Evolutionary conservation across 2,113 vertebrate species (phyloP).

Genomic region (Daphoenositta chrysoptera): DNA sequence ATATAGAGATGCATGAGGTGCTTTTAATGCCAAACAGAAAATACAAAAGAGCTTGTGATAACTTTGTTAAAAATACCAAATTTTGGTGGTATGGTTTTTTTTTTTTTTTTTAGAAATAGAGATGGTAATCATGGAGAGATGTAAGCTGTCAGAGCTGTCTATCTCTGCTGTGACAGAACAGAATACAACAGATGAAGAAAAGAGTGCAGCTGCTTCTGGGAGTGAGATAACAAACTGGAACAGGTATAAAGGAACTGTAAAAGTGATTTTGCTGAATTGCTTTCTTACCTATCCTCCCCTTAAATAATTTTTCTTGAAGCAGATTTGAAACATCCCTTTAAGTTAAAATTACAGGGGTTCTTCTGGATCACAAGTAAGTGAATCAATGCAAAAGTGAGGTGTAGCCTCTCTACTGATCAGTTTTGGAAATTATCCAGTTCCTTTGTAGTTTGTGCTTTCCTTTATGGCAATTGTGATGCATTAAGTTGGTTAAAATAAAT

Average conservation of each 20-base stretch:
- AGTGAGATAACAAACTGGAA: conserved; percentile 75
- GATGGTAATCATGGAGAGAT: conserved; percentile 98
- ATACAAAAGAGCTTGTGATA: background rate
- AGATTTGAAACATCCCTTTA: no score
- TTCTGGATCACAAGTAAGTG: background rate
- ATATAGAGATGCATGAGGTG: background rate
- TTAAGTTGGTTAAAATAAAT: background rate
- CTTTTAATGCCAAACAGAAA: background rate
- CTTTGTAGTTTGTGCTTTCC: background rate
- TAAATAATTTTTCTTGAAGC: no score
- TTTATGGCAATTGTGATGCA: background rate
- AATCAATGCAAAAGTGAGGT: background rate
- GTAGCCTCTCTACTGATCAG: background rate
- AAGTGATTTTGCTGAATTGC: background rate
- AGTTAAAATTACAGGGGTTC: background rate
- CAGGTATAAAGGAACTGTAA: conserved; percentile 73
- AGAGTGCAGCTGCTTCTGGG: conserved; percentile 85
- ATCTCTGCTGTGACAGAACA: conserved; percentile 82
- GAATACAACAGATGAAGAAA: conserved; percentile 97
- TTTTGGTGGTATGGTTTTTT: background rate
- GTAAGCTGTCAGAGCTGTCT: conserved; percentile 78
- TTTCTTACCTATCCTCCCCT: background rate
- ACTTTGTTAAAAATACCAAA: background rate
- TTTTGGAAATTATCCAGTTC: background rate
- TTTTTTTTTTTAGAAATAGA: conserved; percentile 85